These are phyloP conservation scores for Calameuta filiformis DNA, from an alignment of 2,888 invertebrate genomes.

Conservation along the genomic window DNA sequence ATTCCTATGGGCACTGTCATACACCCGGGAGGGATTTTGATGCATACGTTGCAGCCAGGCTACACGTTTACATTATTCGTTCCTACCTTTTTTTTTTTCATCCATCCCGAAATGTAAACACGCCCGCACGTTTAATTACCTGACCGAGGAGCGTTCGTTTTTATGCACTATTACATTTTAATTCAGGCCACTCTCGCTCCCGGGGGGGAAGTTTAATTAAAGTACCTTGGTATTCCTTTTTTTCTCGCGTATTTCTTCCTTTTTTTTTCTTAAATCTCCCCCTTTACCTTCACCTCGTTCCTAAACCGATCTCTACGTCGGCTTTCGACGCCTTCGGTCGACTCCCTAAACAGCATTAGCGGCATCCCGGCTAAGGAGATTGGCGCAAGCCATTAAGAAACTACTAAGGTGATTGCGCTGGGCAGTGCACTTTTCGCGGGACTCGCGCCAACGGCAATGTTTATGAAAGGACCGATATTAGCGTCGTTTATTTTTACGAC, in stretches of 20 bases:
- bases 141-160: slow-evolving; percentile 36
- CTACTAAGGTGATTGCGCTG: background rate
- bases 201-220: slow-evolving; percentile 51
- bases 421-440: background rate
- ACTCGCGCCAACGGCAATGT: background rate
- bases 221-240: slow-evolving; percentile 24
- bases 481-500: background rate
- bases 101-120: slow-evolving; percentile 29
- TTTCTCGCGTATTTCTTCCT: background rate
- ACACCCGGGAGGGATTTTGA: background rate
- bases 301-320: slow-evolving; percentile 18
- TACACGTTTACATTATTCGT: background rate
- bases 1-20: background rate
- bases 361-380: slow-evolving; percentile 24
- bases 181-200: slow-evolving; percentile 38
- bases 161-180: slow-evolving; percentile 49
- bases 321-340: slow-evolving; percentile 45
- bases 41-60: background rate
- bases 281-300: background rate
- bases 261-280: slow-evolving; percentile 18
- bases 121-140: slow-evolving; percentile 43
- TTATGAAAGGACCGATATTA: background rate
- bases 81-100: background rate
- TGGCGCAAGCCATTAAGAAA: slow-evolving; percentile 9
- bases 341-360: slow-evolving; percentile 45